These are phyloP conservation scores for Rafetus swinhoei DNA, from an alignment of 2,113 vertebrate genomes.

Conservation along the genomic window DNA sequence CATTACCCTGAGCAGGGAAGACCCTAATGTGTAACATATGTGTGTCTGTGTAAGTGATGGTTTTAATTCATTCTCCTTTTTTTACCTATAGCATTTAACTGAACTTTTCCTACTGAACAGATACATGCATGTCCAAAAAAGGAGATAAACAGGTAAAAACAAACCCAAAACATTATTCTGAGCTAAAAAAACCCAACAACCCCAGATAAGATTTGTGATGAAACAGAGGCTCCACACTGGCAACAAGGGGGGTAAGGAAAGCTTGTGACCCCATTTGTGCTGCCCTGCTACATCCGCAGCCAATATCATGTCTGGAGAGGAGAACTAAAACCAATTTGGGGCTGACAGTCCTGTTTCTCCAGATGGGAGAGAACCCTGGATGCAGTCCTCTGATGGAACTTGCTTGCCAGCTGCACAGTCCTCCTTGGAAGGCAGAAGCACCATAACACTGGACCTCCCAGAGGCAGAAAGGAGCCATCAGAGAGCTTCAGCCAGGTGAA, in stretches of 20 bases:
- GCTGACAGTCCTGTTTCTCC: neutral
- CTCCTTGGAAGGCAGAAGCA: neutral
- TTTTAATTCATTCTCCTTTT: neutral
- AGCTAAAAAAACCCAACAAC: neutral
- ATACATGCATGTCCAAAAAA: constrained; percentile 13
- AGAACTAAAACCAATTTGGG: neutral
- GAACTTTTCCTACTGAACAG: neutral
- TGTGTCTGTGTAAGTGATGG: neutral
- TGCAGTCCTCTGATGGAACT: neutral
- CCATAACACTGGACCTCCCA: neutral
- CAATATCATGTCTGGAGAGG: neutral
- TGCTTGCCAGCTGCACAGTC: neutral
- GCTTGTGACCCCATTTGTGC: neutral
- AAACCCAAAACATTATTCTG: neutral
- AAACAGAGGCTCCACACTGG: neutral
- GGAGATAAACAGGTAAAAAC: neutral
- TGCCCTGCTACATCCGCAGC: neutral
- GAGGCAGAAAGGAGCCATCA: neutral
- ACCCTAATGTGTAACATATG: constrained; percentile 20
- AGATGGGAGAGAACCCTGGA: neutral
- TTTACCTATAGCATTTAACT: neutral
- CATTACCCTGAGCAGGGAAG: neutral
- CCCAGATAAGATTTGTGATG: neutral
- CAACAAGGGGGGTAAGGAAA: neutral
- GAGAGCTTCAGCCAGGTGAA: neutral